A percentile compares a stretch with the other conserved stretches of the same genome.
Evolutionary conservation across 1,140 invertebrate species (phyloP).

Genomic region (Drosophila pallidifrons): DNA sequence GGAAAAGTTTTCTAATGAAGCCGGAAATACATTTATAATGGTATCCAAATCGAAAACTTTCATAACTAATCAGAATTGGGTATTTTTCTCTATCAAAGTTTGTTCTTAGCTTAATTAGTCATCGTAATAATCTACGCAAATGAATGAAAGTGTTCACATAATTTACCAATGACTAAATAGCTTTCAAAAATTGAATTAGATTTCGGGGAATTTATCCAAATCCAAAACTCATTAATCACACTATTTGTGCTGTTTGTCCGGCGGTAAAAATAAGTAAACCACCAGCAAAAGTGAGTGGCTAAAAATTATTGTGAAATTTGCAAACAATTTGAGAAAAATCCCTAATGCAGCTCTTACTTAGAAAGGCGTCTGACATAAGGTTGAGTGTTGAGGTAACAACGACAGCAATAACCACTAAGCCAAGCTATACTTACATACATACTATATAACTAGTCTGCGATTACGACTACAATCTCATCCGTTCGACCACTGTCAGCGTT

Average conservation of each 20-base stretch:
- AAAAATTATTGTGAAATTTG: conserved; percentile 1
- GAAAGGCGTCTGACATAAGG: conserved; percentile 21
- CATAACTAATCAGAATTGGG: no score
- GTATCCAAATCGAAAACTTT: no score
- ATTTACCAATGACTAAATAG: no score
- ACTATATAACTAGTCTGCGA: conserved; percentile 6
- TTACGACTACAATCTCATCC: not conserved
- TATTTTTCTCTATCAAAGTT: no score
- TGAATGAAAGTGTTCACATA: no score
- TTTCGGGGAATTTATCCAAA: no score
- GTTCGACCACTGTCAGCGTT: conserved; percentile 26
- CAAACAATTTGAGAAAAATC: not conserved
- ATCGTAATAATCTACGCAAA: no score
- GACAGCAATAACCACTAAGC: not conserved
- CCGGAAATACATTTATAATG: no score
- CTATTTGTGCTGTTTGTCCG: not conserved
- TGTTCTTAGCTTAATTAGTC: no score
- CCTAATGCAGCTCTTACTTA: conserved; percentile 21
- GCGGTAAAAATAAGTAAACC: not conserved
- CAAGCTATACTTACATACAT: conserved; percentile 9
- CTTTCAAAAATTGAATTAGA: not conserved
- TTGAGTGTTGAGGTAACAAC: conserved; percentile 1
- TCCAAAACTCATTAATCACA: no score
- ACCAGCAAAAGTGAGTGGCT: conserved; percentile 16
- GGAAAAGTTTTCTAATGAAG: no score